Evolutionary conservation across 2,113 vertebrate genomes (phyloP).

Genomic region (Oxyura jamaicensis): DNA sequence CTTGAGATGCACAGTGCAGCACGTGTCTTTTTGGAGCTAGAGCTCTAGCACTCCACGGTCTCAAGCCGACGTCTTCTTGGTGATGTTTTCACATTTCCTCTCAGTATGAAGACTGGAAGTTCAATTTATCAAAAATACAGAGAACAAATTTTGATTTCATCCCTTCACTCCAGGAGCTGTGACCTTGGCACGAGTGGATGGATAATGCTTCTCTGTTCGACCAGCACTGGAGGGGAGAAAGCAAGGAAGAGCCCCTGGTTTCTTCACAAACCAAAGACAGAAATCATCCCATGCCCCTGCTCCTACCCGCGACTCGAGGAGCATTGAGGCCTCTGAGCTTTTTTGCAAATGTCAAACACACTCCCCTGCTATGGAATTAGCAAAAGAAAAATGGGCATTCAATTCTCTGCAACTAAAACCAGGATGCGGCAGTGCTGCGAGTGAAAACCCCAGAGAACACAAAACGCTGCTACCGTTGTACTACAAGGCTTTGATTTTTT

Average conservation of each 20-base stretch:
- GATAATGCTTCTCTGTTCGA: neutral
- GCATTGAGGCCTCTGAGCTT: neutral
- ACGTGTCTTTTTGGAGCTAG: neutral
- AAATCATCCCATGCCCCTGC: neutral
- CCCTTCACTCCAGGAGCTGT: neutral
- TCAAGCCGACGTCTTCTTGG: neutral
- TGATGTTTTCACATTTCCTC: neutral
- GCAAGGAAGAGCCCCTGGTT: neutral
- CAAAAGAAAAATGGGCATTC: neutral
- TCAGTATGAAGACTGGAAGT: neutral
- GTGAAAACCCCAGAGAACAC: constrained; percentile 17
- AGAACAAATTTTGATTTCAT: neutral
- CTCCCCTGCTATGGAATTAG: neutral
- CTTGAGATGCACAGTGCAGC: neutral
- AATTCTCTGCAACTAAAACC: neutral
- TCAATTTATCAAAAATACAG: neutral
- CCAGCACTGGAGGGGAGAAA: neutral
- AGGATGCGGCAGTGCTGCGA: neutral
- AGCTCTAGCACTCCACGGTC: neutral
- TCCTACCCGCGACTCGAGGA: neutral
- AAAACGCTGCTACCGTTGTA: neutral
- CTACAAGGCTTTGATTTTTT: neutral
- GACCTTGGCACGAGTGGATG: neutral
- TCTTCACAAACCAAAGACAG: neutral
- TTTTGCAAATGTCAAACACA: neutral